Evolutionary conservation across 2,888 invertebrate species (phyloP).

Genomic region (Ischnura elegans): DNA sequence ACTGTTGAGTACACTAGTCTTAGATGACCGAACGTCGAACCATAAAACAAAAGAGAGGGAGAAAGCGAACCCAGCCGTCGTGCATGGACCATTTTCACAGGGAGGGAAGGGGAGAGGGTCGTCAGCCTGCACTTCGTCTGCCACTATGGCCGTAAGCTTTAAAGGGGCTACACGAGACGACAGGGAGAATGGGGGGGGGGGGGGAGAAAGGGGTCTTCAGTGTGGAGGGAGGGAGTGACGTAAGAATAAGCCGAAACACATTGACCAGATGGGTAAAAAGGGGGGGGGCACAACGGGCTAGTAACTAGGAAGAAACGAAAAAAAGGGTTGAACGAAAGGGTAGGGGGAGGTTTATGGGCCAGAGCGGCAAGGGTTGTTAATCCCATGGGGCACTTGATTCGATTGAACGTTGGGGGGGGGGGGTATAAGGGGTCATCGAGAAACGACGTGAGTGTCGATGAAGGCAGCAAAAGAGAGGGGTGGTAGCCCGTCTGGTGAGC

Average conservation of each 20-base stretch:
- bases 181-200: neutral
- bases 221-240: neutral
- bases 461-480: neutral
- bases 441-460: neutral
- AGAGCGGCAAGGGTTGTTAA: neutral
- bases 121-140: neutral
- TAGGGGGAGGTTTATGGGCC: neutral
- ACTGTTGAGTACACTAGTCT: too few relatives aligned
- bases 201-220: neutral
- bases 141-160: neutral
- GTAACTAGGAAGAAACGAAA: neutral
- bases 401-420: neutral
- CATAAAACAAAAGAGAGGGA: too few relatives aligned
- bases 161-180: too few relatives aligned
- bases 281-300: neutral
- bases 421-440: neutral
- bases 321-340: neutral
- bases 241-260: neutral
- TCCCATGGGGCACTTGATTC: neutral
- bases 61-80: too few relatives aligned
- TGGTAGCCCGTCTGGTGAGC: neutral
- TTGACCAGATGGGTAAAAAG: conserved; percentile 20
- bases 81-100: neutral
- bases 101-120: neutral
- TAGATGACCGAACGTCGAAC: too few relatives aligned